Base-by-base conservation (phyloP, 2,888 invertebrate species). In the Loripinus fragilis region DNA sequence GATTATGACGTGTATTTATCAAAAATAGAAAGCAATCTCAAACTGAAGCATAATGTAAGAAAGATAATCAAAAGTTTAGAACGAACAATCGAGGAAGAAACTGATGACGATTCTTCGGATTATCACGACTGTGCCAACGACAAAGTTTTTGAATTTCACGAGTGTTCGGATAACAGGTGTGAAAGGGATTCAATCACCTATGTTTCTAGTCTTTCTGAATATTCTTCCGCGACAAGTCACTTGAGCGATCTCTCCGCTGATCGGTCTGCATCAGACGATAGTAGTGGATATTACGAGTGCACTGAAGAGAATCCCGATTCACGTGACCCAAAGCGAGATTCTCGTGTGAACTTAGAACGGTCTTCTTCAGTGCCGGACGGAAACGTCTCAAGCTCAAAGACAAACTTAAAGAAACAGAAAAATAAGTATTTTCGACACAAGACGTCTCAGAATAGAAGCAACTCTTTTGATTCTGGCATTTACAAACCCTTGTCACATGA, bases 261-360 rank as follows among this genome's bases (percentile, higher is more conserved):
- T 55, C 82, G 78, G n/a, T 87, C 87, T 15, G 82, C 78, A 35
- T 85, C 85, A 30, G 87, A 86, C 67, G 85, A 86, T 67, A 87
- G 87, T 42, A 85, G 85, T 52, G 85, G 85, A 38, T 87, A 83
- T 74, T 85, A 82, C 64, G 87, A 87, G 38, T 87, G 85, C 71
- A 30, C 76, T 20, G 80, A 80, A 7, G 76, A 83, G 42, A 64
- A 48, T 69, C 71, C 72, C 23, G 78, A 41, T 17, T 65, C 78
- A 64, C 78, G 78, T 68, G 76, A 76, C n/a, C 64, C 60, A 25
- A 67, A 73, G 35, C 67, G 68, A 60, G 77, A 78, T n/a, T 35
- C 45, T 69, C 80, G 76, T 38, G 75, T 77, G 15, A 77, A 65
- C 48, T 74, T 82, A 41, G 81, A 83, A 78, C 65, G 81, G 25